Conservation (phyloP, 2,888 invertebrate species). For the Acanthosepion lycidas region DNA sequence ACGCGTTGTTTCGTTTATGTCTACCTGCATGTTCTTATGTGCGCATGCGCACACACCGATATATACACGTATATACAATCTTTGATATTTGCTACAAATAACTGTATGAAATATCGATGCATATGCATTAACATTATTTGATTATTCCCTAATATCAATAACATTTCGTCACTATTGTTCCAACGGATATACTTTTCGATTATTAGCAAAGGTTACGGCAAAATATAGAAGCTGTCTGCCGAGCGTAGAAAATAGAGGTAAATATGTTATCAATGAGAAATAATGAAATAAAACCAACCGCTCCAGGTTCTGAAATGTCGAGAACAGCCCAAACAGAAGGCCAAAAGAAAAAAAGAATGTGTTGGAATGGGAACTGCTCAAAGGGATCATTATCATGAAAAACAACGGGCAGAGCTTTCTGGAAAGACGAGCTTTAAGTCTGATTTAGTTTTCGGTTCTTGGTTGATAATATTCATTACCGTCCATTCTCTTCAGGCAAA, state of each 20-base stretch:
- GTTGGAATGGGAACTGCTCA: background rate
- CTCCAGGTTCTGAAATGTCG: background rate
- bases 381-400: background rate
- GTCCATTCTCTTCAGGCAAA: too few relatives aligned
- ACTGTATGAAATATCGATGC: too few relatives aligned
- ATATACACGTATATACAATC: background rate
- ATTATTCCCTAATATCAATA: background rate
- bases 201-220: background rate
- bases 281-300: background rate
- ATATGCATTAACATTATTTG: background rate
- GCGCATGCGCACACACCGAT: background rate
- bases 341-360: background rate
- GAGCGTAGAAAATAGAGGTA: background rate
- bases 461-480: too few relatives aligned
- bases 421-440: background rate
- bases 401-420: background rate
- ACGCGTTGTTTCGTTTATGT: too few relatives aligned
- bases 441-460: too few relatives aligned
- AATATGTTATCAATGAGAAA: conserved; percentile 12
- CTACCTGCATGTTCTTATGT: background rate
- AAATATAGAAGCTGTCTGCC: background rate
- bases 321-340: background rate
- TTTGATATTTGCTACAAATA: background rate
- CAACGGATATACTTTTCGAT: background rate
- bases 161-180: conserved; percentile 33